A percentile compares a stretch with the other conserved stretches of the same genome.
Evolutionary conservation across 2,888 invertebrate genomes (phyloP).

Genomic region (Pheosia tremula): DNA sequence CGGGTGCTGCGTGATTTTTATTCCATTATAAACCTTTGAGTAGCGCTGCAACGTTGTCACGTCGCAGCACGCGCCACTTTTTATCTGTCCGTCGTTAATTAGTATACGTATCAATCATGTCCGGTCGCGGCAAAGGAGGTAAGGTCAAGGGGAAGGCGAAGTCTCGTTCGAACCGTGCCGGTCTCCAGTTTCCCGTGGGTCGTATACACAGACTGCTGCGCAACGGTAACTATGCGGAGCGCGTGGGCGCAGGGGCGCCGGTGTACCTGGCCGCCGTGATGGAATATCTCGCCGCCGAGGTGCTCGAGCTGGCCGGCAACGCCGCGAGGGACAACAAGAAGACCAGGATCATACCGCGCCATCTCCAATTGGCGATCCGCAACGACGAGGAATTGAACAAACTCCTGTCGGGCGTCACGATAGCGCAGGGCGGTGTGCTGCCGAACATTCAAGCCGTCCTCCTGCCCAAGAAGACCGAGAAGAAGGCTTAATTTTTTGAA

Average conservation of each 20-base stretch:
- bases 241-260: constrained; percentile 58
- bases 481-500: constrained; percentile 22
- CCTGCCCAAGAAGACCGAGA: constrained; percentile 87
- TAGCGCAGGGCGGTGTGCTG: constrained; percentile 92
- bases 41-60: not conserved
- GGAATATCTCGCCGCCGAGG: constrained; percentile 88
- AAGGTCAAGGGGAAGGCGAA: constrained; percentile 83
- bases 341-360: constrained; percentile 89
- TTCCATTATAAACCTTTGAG: too few species aligned
- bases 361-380: constrained; percentile 90
- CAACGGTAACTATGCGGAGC: constrained; percentile 84
- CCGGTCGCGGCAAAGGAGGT: constrained; percentile 90
- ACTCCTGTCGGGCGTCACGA: constrained; percentile 89
- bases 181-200: constrained; percentile 83
- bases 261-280: constrained; percentile 83
- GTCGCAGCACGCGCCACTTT: not conserved
- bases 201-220: constrained; percentile 70
- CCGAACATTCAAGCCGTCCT: constrained; percentile 91
- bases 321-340: constrained; percentile 89
- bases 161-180: constrained; percentile 77
- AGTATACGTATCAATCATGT: constrained; percentile 80
- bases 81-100: not conserved
- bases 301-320: constrained; percentile 51
- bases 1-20: too few species aligned
- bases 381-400: constrained; percentile 93